A percentile compares a stretch with the other conserved stretches of the same genome.
These are phyloP conservation scores for Oreocharis arfaki DNA, from an alignment of 2,113 vertebrate genomes.

Conservation along the genomic window DNA sequence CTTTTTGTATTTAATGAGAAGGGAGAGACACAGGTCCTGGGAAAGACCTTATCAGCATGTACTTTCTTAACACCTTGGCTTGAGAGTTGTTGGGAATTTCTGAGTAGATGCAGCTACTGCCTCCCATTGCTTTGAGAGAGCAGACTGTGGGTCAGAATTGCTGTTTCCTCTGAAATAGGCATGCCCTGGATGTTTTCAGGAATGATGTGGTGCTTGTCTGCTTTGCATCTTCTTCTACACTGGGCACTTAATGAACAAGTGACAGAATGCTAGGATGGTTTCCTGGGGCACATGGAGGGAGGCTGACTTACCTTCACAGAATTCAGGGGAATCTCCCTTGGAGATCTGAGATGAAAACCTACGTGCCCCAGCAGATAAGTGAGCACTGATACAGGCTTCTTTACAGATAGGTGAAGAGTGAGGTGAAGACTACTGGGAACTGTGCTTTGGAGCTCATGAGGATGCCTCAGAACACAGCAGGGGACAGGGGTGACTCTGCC, in stretches of 20 bases:
- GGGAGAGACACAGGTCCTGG: not conserved
- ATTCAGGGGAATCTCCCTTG: not conserved
- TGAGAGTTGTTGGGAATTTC: not conserved
- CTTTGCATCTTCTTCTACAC: not conserved
- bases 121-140: not conserved
- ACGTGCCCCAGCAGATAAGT: not conserved
- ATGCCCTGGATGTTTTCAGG: not conserved
- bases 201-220: not conserved
- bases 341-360: not conserved
- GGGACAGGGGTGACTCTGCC: not conserved
- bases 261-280: not conserved
- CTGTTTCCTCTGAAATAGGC: not conserved
- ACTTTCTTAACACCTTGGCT: not conserved
- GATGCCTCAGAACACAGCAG: not conserved
- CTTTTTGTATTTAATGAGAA: not conserved
- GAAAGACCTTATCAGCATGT: not conserved
- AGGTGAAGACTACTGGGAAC: not conserved
- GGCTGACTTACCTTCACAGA: not conserved
- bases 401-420: not conserved
- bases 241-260: not conserved
- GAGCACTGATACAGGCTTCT: not conserved
- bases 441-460: not conserved
- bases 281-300: not conserved
- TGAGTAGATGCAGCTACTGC: not conserved
- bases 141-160: not conserved